phyloP scores from a whole-genome alignment of 2,888 invertebrate species.

The Steromphala cineraria region DNA sequence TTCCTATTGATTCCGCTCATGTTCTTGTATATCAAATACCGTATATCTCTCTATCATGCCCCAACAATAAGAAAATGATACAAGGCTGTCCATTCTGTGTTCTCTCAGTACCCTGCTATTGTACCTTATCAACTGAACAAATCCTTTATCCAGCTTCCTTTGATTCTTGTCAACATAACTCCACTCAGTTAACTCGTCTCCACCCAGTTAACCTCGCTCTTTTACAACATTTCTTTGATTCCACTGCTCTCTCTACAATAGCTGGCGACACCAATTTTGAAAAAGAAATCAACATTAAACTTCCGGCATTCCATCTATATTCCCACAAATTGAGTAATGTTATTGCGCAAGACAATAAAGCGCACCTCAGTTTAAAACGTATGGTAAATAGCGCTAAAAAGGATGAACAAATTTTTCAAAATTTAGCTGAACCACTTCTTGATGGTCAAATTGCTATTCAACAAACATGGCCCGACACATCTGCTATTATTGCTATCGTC shows the following conservation, averaged over 20 bases:
- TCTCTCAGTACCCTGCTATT: neutral
- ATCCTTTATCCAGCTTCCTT: neutral
- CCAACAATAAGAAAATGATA: neutral
- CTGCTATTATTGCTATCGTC: neutral
- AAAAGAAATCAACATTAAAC: neutral
- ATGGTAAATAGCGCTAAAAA: neutral
- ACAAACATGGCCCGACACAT: neutral
- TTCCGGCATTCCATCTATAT: neutral
- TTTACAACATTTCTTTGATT: neutral
- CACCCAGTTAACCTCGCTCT: neutral
- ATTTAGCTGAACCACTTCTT: constrained; percentile 1
- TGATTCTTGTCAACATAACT: neutral
- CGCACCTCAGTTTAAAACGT: neutral
- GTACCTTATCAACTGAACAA: neutral
- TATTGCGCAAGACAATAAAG: neutral
- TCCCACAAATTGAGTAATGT: neutral
- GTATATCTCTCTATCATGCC: neutral
- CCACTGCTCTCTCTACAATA: neutral
- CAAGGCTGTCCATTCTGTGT: neutral
- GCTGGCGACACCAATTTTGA: neutral
- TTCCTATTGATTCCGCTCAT: neutral
- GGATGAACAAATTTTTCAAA: neutral
- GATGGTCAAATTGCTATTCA: neutral
- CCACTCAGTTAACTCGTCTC: neutral
- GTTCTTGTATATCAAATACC: neutral